Percentiles rank a stretch among this genome's conserved stretches.
phyloP scores from a whole-genome alignment of 2,888 invertebrate species.

The Epistrophe grossulariae region DNA sequence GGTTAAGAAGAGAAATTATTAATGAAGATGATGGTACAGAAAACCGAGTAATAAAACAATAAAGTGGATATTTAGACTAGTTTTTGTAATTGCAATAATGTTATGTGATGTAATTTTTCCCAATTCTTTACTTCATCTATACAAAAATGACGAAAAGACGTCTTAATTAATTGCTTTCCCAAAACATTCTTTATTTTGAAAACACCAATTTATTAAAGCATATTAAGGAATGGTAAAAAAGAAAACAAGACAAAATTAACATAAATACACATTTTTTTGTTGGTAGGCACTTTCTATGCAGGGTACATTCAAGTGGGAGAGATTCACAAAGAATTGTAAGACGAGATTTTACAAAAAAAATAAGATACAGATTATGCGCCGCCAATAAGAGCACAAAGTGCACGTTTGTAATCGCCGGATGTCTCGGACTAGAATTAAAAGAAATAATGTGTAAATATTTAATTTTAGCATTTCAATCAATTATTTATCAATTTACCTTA shows the following conservation, averaged over 20 bases:
- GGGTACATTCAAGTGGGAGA: constrained; percentile 37
- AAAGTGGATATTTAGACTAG: not conserved
- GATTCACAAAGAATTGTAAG: constrained; percentile 12
- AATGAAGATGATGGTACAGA: too few relatives aligned
- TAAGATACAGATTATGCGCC: constrained; percentile 76
- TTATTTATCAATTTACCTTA: constrained; percentile 84
- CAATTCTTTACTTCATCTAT: too few relatives aligned
- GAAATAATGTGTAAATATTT: not conserved
- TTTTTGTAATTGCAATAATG: too few relatives aligned
- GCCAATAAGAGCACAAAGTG: constrained; percentile 84
- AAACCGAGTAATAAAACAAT: not conserved
- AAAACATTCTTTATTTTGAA: not conserved
- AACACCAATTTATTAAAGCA: not conserved
- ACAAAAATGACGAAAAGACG: too few relatives aligned
- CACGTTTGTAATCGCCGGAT: constrained; percentile 86
- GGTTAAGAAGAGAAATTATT: too few relatives aligned
- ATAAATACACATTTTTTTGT: constrained; percentile 9
- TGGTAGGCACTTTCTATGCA: constrained; percentile 24
- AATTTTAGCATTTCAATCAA: not conserved
- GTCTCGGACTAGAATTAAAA: constrained; percentile 84
- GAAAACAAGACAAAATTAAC: not conserved
- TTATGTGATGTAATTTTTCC: too few relatives aligned
- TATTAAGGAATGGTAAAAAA: constrained; percentile 22
- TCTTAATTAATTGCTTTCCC: too few relatives aligned
- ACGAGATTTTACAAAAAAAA: constrained; percentile 4